These are phyloP conservation scores for Steinernema hermaphroditum DNA, from an alignment of 2,888 invertebrate species.

Conservation along the genomic window DNA sequence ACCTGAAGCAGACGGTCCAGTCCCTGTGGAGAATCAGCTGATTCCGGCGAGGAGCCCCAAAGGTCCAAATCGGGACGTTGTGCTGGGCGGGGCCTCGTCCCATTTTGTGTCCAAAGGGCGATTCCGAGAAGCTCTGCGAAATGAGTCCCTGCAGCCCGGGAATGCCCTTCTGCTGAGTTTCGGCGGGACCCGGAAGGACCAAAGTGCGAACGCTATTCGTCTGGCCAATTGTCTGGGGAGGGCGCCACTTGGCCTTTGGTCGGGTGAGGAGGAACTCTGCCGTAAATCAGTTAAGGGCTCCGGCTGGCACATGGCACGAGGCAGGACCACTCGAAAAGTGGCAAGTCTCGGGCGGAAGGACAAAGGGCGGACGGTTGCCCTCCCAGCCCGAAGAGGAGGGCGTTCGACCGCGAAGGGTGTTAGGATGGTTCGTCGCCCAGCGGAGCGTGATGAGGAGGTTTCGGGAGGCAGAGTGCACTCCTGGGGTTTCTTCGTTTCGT, in stretches of 20 bases:
- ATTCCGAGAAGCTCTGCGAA: too few relatives aligned
- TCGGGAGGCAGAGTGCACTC: not conserved
- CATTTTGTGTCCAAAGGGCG: not conserved
- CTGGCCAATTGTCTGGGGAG: not conserved
- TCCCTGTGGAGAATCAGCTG: not conserved
- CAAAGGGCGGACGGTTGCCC: constrained; percentile 5
- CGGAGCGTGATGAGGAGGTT: constrained; percentile 4
- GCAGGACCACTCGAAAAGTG: not conserved
- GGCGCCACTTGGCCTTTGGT: constrained; percentile 24
- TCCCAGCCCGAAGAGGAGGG: too few relatives aligned
- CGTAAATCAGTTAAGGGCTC: constrained; percentile 5
- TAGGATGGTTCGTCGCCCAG: not conserved
- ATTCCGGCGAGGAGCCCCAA: not conserved
- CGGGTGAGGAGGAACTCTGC: not conserved
- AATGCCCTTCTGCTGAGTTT: constrained; percentile 22
- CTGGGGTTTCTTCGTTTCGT: not conserved
- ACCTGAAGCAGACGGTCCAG: too few relatives aligned
- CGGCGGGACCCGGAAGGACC: constrained; percentile 18
- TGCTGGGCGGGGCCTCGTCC: not conserved
- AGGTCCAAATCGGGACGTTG: not conserved
- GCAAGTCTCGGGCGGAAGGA: not conserved
- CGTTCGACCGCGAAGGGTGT: too few relatives aligned
- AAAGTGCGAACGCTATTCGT: not conserved
- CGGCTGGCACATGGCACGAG: constrained; percentile 6
- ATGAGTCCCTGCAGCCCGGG: constrained; percentile 5